These are phyloP conservation scores for Eilema griseolum DNA, from an alignment of 2,888 invertebrate genomes.

Conservation along the genomic window DNA sequence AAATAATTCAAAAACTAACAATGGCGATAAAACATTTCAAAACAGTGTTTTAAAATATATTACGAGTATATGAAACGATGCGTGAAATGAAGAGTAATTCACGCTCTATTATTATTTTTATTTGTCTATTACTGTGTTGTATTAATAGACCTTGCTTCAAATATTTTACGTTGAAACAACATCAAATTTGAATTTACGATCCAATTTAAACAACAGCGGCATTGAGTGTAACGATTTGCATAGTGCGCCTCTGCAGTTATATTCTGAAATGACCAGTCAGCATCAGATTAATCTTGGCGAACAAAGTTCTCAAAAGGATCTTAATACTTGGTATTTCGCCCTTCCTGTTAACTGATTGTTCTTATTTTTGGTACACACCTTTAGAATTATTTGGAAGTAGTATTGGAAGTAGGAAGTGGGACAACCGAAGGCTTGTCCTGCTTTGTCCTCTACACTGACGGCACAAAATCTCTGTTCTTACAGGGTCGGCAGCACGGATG, in stretches of 20 bases:
- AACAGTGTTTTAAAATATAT: slow-evolving; percentile 20
- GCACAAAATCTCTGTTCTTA: no score
- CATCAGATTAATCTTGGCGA: no score
- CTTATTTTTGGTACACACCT: no score
- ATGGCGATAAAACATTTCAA: slow-evolving; percentile 17
- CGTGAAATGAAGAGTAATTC: slow-evolving; percentile 15
- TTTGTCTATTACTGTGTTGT: not conserved
- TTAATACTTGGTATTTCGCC: no score
- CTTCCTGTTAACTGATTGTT: no score
- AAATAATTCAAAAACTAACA: not conserved
- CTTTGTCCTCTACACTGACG: no score
- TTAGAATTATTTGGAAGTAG: no score
- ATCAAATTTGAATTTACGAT: slow-evolving; percentile 10
- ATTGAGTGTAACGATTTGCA: slow-evolving; percentile 14
- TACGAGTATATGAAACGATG: slow-evolving; percentile 22
- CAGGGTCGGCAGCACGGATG: no score
- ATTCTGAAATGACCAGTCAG: not conserved
- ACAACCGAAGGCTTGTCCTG: no score
- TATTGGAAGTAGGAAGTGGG: no score
- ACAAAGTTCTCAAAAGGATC: no score
- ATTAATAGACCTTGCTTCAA: slow-evolving; percentile 19
- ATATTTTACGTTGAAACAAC: slow-evolving; percentile 16
- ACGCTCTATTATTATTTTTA: slow-evolving; percentile 11
- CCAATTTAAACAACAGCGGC: slow-evolving; percentile 5
- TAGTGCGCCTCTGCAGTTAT: not conserved